Evolutionary conservation across 2,888 invertebrate species (phyloP), one percentile per base, ranked within the genome.

Genomic region (Ypsolopha sequella): DNA sequence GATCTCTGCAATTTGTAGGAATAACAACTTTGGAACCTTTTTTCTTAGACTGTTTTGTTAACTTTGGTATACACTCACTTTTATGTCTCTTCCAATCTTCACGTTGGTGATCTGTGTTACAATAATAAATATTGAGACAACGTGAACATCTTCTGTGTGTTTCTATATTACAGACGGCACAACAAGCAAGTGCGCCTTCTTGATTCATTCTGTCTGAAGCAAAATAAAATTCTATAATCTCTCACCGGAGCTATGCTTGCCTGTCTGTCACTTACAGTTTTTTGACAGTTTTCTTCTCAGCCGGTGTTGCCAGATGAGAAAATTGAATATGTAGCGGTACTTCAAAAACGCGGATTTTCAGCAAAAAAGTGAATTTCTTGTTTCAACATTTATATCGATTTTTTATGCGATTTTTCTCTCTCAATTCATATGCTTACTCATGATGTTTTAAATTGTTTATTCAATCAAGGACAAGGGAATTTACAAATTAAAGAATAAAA

Each of bases 81-180:
- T 91, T 94, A 68, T 95, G 95, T 59, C 84, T 88, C 67, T 90
- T 91, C 95, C 95, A 95, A 70, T 95, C 93, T 63, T 89, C 84
- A 57, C 89, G 90, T 76, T 95, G 95, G 73, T 95, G 95, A 56
- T 91, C 91, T 60, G 90, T 92, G 54, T 91, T 92, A 78, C 95
- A 95, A 76, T 95, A 95, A 75, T 91, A 92, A 50, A 90, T 88
- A 54, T 76, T 78, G 68, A 92, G 91, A 73, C 95, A 95, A 61
- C 92, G 89, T 59, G 91, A 89, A 77, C 95, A 95, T 62, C 93
- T 89, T 56, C 91, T 80, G 62, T 93, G 77, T 61, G 90, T 89
- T 64, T 89, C 88, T 60, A 73, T 79, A 57, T 89, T 88, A 76
- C 93, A 93, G 65, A 91, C 82, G 58, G 80, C 87, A 77, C 91